Conservation (phyloP, 2,797 vertebrate genomes). For the Sarcoramphus papa region DNA sequence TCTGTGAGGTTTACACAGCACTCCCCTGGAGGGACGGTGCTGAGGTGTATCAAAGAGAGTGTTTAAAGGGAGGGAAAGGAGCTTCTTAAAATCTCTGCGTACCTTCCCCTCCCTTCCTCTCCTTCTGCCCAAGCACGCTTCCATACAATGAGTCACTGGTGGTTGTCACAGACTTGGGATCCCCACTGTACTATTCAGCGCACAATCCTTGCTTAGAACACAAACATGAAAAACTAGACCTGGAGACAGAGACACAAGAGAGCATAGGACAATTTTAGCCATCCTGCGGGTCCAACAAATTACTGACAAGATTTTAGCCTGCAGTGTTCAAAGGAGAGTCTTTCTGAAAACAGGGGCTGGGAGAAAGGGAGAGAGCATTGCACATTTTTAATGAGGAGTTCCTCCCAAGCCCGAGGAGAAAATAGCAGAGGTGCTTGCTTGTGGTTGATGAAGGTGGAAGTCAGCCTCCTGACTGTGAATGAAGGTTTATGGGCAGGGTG, state of each 20-base stretch:
- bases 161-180: conserved; percentile 25
- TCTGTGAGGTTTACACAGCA: neutral
- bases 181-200: neutral
- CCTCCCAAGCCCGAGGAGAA: conserved; percentile 51
- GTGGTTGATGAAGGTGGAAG: conserved; percentile 21
- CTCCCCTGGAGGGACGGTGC: neutral
- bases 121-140: neutral
- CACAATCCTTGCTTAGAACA: neutral
- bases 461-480: neutral
- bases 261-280: neutral
- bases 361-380: neutral
- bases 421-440: conserved; percentile 24
- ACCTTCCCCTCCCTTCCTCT: conserved; percentile 36
- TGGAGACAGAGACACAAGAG: neutral
- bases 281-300: neutral
- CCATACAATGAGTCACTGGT: neutral
- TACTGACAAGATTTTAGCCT: neutral
- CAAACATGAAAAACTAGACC: neutral
- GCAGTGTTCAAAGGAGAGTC: neutral
- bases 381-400: conserved; percentile 4
- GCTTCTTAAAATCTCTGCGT: neutral
- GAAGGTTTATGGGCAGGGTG: conserved; percentile 26
- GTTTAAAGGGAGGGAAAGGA: conserved; percentile 9
- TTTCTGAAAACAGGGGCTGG: neutral
- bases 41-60: conserved; percentile 35